Evolutionary conservation across 2,888 invertebrate genomes (phyloP).

Genomic region (Scaptodrosophila latifasciaeformis): DNA sequence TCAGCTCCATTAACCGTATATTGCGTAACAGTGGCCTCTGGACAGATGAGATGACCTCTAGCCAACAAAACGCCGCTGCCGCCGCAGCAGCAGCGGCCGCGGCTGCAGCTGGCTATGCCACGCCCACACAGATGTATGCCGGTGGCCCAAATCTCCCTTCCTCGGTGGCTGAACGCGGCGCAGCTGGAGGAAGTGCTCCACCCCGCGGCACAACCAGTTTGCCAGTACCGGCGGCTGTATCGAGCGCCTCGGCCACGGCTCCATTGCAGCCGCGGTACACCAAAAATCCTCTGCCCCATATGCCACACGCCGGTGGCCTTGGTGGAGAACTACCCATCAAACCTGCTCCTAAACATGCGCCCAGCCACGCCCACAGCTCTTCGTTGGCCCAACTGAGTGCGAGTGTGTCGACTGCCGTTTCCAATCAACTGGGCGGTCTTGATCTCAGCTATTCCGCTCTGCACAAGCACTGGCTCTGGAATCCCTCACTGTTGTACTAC

Average conservation of each 20-base stretch:
- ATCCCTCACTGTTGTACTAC: conserved; percentile 73
- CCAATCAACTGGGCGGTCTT: conserved; percentile 58
- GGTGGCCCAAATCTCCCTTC: conserved; percentile 25
- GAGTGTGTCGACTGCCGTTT: conserved; percentile 31
- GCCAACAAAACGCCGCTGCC: conserved; percentile 72
- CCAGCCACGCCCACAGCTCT: conserved; percentile 23
- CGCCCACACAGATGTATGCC: conserved; percentile 35
- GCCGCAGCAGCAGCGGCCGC: conserved; percentile 63
- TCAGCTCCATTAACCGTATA: conserved; percentile 95
- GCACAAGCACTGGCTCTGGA: conserved; percentile 76
- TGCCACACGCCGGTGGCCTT: conserved; percentile 13
- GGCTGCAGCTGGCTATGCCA: conserved; percentile 40
- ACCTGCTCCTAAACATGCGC: conserved; percentile 68
- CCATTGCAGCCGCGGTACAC: conserved; percentile 26
- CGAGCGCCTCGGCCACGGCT: conserved; percentile 15
- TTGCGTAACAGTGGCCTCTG: conserved; percentile 90
- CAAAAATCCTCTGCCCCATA: conserved; percentile 29
- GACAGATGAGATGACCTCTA: conserved; percentile 79
- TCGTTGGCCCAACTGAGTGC: conserved; percentile 35
- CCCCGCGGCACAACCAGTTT: conserved; percentile 25
- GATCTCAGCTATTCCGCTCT: conserved; percentile 71
- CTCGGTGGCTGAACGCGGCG: conserved; percentile 15
- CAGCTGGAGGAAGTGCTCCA: conserved; percentile 7
- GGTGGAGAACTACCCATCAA: conserved; percentile 61
- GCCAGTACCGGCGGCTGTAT: not conserved